Evolutionary conservation across 2,113 vertebrate species (phyloP).

Genomic region (Phylloscopus trochilus): DNA sequence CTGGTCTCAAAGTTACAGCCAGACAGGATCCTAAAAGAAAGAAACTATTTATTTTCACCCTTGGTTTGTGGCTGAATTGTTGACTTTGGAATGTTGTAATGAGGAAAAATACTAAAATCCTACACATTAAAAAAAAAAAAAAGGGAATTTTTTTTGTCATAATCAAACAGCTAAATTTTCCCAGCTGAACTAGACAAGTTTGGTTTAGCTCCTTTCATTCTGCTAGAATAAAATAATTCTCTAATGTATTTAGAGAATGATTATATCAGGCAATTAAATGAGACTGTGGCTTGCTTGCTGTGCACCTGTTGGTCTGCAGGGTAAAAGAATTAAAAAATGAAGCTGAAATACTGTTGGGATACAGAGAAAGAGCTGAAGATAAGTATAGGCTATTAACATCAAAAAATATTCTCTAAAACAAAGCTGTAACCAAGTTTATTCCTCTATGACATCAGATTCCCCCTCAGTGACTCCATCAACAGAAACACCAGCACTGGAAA

Average conservation of each 20-base stretch:
- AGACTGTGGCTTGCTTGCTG: background rate
- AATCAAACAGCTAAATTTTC: background rate
- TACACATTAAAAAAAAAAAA: background rate
- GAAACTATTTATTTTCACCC: background rate
- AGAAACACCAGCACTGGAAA: background rate
- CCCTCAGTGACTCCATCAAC: background rate
- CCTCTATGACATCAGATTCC: background rate
- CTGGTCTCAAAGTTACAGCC: background rate
- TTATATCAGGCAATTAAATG: background rate
- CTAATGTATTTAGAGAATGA: background rate
- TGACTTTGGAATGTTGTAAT: background rate
- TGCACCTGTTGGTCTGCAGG: background rate
- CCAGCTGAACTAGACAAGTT: background rate
- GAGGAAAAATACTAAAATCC: background rate
- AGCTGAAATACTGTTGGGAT: background rate
- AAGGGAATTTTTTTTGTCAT: background rate
- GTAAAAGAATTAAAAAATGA: background rate
- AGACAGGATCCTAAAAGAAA: background rate
- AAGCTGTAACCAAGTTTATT: background rate
- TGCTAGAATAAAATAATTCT: background rate
- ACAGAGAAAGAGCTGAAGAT: background rate
- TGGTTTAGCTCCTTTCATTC: background rate
- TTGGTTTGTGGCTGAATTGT: background rate
- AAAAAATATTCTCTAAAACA: background rate
- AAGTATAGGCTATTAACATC: background rate